Evolutionary conservation across 2,113 vertebrate genomes (phyloP).

Genomic region (Formicarius rufipectus): DNA sequence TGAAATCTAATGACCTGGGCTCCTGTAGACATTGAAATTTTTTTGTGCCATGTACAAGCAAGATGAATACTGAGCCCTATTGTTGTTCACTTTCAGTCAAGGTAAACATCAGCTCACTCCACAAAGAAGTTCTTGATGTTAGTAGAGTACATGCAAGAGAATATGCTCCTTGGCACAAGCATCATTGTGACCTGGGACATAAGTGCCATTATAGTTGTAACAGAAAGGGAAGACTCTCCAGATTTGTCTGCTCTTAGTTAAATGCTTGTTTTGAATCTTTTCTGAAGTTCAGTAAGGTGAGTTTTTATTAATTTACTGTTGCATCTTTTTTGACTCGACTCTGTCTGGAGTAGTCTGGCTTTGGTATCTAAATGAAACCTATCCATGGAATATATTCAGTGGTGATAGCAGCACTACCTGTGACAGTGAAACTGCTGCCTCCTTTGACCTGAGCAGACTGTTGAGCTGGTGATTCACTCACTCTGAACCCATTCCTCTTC

Average conservation of each 20-base stretch:
- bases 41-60: background rate
- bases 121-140: background rate
- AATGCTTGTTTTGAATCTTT: background rate
- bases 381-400: background rate
- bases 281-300: background rate
- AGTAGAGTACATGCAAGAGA: background rate
- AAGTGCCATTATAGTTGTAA: background rate
- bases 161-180: background rate
- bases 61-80: background rate
- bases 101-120: background rate
- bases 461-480: background rate
- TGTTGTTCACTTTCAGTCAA: background rate
- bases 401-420: rapidly evolving
- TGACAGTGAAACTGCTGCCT: background rate
- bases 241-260: background rate
- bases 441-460: background rate
- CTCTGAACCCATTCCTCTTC: background rate
- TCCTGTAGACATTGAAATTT: background rate
- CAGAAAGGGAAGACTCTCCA: background rate
- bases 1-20: background rate
- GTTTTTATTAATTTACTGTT: too few species aligned
- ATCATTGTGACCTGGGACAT: background rate
- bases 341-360: background rate
- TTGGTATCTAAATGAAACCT: background rate
- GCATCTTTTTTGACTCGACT: too few species aligned